Base-by-base conservation (phyloP, 2,888 invertebrate genomes). In the Cheiracanthium punctorium region DNA sequence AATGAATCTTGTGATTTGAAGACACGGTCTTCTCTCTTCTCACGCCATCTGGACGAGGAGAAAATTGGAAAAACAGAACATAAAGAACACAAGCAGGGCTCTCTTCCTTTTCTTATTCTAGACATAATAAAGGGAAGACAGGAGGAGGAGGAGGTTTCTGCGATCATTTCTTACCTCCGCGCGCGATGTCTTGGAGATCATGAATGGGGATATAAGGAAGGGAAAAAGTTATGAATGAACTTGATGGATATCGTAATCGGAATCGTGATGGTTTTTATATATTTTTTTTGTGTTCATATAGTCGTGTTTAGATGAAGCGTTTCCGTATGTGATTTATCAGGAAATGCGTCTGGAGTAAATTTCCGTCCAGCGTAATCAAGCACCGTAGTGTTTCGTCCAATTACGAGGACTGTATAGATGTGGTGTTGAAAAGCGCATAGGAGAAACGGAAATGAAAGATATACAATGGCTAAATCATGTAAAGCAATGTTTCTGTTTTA, bases 271-370 rank as follows among this genome's bases (percentile, higher is more conserved):
- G 14, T 17, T 14, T 48, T 48, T 37, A 8, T 37, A 8, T 17
- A 48, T 48, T 12, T n/a, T 24, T 58, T 24, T 7, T 17, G 5
- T 17, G 24, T 2, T 24, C 58, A 58, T 58, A 58, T 58, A 24
- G 58, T 24, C 24, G 5, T 58, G 43, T 48, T 48, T 48, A 48
- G 43, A 48, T 24, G 58, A 58, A 58, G 58, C 24, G 58, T 58
- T 58, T 58, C 58, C 58, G 58, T 12, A 58, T 58, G 58, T 58
- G 58, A 58, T 58, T 58, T 58, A 58, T 58, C 58, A 58, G 58
- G 58, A 24, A 58, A 58, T 58, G 58, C 24, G 24, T 58, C 58
- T 58, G 20, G 24, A 58, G 24, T 12, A 58, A 48, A 17, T 48
- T 48, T 48, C 48, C 48, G 48, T 17, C 48, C 12, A 48, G 17